Conservation (phyloP, 2,113 vertebrate species). For the Panurus biarmicus region DNA sequence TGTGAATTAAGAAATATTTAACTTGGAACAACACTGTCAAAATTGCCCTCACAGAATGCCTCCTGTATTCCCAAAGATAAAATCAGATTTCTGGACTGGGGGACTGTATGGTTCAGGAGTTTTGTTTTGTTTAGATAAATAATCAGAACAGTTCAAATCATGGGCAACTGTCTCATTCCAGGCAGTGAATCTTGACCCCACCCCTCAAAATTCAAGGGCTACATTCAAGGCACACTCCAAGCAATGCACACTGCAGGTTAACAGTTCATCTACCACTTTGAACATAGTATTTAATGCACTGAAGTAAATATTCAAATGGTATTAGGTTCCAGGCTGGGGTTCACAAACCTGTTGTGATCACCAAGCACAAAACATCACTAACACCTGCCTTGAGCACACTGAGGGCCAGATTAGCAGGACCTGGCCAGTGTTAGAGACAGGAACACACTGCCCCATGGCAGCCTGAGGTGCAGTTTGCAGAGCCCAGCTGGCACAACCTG, state of each 20-base stretch:
- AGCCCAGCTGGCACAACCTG: neutral
- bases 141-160: neutral
- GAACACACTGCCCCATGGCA: fast-evolving
- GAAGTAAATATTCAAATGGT: neutral
- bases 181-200: neutral
- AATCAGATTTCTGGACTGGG: neutral
- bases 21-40: neutral
- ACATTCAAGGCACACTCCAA: neutral
- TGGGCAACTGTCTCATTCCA: neutral
- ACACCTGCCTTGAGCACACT: neutral
- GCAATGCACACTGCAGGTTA: neutral
- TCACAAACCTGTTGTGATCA: neutral
- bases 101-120: neutral
- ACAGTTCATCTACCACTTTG: neutral
- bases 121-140: neutral
- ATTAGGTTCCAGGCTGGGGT: neutral
- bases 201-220: neutral
- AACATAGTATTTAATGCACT: neutral
- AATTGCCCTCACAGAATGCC: neutral
- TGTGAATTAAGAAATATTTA: neutral
- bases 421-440: fast-evolving
- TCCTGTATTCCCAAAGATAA: neutral
- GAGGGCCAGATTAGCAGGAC: neutral
- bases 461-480: neutral
- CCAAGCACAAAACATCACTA: neutral